phyloP scores from a whole-genome alignment of 2,797 vertebrate genomes.

The Prionace glauca region DNA sequence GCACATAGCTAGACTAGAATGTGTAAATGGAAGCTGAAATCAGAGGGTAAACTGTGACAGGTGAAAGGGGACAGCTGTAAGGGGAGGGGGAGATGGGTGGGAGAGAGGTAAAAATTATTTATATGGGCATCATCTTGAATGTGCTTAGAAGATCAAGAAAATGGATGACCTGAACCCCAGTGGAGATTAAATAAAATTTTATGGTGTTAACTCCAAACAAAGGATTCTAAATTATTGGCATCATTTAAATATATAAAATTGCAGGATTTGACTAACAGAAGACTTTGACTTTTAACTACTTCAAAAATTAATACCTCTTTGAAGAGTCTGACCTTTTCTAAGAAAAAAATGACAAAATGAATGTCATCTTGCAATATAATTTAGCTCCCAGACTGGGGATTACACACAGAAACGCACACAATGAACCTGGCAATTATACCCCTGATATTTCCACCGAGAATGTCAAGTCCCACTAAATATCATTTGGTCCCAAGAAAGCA shows the following conservation, averaged over 20 bases:
- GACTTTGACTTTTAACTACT: neutral
- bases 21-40: too few relatives aligned
- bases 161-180: neutral
- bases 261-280: neutral
- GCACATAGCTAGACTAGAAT: too few relatives aligned
- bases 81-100: too few relatives aligned
- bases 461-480: neutral
- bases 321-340: neutral
- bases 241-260: neutral
- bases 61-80: too few relatives aligned
- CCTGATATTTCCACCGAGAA: neutral
- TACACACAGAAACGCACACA: neutral
- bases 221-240: neutral
- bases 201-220: neutral
- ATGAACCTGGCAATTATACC: neutral
- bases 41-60: too few relatives aligned
- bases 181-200: neutral
- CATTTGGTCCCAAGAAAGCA: neutral
- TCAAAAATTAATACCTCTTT: neutral
- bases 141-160: neutral
- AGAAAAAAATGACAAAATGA: neutral
- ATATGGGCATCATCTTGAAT: neutral
- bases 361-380: neutral
- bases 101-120: too few relatives aligned
- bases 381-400: neutral